Percentiles rank a stretch among this genome's conserved stretches.
Evolutionary conservation across 2,888 invertebrate genomes (phyloP).

Genomic region (Diabrotica balteata): DNA sequence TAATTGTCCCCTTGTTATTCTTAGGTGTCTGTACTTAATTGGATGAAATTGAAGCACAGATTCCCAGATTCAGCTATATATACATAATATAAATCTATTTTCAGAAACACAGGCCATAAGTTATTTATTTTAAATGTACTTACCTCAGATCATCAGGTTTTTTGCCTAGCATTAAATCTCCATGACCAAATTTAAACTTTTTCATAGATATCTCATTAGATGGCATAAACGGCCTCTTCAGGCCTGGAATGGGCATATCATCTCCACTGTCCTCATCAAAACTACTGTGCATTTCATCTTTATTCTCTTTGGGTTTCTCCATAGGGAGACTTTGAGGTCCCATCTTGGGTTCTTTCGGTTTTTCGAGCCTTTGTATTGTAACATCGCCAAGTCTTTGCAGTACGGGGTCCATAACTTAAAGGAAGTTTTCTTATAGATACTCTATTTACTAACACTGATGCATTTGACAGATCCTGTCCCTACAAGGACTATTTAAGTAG

Average conservation of each 20-base stretch:
- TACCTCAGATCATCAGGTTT: conserved; percentile 43
- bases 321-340: conserved; percentile 43
- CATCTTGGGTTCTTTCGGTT: conserved; percentile 51
- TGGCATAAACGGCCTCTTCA: conserved; percentile 43
- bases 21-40: too few species aligned
- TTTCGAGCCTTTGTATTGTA: conserved; percentile 64
- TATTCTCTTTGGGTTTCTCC: conserved; percentile 41
- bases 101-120: too few species aligned
- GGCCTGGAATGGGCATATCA: conserved; percentile 37
- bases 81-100: too few species aligned
- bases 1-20: too few species aligned
- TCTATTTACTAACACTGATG: background rate
- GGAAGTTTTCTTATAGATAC: background rate
- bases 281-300: conserved; percentile 43
- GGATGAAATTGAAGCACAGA: too few species aligned
- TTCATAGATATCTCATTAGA: conserved; percentile 47
- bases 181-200: conserved; percentile 47
- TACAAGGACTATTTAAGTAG: background rate
- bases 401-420: conserved; percentile 62
- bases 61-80: too few species aligned
- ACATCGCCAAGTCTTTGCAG: conserved; percentile 68
- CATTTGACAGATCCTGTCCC: conserved; percentile 9
- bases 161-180: conserved; percentile 40
- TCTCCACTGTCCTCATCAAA: conserved; percentile 47
- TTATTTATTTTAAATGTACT: background rate